Evolutionary conservation across 2,113 vertebrate species (phyloP).

Genomic region (Cryptomyrus ogoouensis): DNA sequence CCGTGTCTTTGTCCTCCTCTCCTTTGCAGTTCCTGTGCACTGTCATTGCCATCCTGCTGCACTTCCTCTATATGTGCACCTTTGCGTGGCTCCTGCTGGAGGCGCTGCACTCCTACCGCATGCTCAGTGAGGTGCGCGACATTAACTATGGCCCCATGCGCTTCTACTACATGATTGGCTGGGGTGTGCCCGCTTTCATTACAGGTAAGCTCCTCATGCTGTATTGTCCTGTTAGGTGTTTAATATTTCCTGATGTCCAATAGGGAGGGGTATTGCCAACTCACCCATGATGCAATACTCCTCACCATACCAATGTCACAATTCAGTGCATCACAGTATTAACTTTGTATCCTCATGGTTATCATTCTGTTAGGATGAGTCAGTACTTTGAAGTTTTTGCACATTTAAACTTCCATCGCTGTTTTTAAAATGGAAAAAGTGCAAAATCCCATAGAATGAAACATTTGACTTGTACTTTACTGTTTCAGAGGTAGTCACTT

Average conservation of each 20-base stretch:
- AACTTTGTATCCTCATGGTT: background rate
- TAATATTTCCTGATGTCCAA: background rate
- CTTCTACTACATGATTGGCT: conserved; percentile 92
- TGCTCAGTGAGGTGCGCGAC: conserved; percentile 79
- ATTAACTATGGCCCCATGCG: conserved; percentile 90
- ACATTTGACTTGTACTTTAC: background rate
- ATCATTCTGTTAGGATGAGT: background rate
- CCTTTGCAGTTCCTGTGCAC: conserved; percentile 80
- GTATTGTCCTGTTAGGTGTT: background rate
- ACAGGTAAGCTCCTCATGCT: conserved; percentile 63
- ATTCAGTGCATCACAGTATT: background rate
- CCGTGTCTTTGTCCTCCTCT: background rate
- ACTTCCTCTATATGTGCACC: conserved; percentile 88
- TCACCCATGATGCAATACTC: background rate
- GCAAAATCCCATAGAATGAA: background rate
- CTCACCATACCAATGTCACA: background rate
- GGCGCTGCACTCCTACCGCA: conserved; percentile 82
- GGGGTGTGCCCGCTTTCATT: conserved; percentile 89
- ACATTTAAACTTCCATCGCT: background rate
- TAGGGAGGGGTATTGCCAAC: background rate
- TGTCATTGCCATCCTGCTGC: conserved; percentile 88
- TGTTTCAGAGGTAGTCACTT: background rate
- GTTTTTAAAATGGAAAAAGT: background rate
- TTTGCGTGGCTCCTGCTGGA: conserved; percentile 92
- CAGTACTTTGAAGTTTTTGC: background rate